Evolutionary conservation across 2,888 invertebrate genomes (phyloP), one percentile per base, ranked within the genome.

Genomic region (Aleiodes leptofemur): DNA sequence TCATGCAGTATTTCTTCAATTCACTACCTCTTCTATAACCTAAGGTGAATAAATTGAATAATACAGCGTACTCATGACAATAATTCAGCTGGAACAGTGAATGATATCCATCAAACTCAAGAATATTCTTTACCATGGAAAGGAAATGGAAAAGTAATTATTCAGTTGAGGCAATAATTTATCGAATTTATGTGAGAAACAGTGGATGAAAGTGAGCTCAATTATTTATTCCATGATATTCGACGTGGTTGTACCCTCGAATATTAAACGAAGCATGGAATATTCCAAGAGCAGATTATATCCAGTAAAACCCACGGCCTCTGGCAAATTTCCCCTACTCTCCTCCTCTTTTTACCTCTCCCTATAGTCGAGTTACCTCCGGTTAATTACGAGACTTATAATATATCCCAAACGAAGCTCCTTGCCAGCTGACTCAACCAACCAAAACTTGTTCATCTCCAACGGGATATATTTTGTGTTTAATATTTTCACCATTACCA

Each of bases 371-470:
- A 23, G 23, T 69, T 50, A 31, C 69, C 55, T 38, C 14, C 69
- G 34, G 69, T 69, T 69, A 69, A 69, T 69, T 51, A 69, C 16
- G 38, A 56, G 69, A 56, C 69, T 69, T 34, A 56, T 55, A 53
- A 53, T 48, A 64, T 64, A 64, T 43, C 29, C 64, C 14, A 16
- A 64, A 43, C 16, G 64, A 64, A 64, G 64, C 64, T 7, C 14
- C 64, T 64, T 13, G 48, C 64, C 64, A 64, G 64, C 64, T 64
- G 64, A 64, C 64, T 64, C 64, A 64, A 43, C 64, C 64, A 14
- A 9, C 48, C 64, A 8, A 16, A 64, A 48, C 16, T 64, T 48
- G 48, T 23, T 48, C 64, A 11, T 48, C 43, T 13, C 16, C 16
- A 64, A 16, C 11, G 48, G 38, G 14, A 23, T 64, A 56, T 56